phyloP scores from a whole-genome alignment of 2,797 vertebrate genomes.

The Enteromius trimaculatus region DNA sequence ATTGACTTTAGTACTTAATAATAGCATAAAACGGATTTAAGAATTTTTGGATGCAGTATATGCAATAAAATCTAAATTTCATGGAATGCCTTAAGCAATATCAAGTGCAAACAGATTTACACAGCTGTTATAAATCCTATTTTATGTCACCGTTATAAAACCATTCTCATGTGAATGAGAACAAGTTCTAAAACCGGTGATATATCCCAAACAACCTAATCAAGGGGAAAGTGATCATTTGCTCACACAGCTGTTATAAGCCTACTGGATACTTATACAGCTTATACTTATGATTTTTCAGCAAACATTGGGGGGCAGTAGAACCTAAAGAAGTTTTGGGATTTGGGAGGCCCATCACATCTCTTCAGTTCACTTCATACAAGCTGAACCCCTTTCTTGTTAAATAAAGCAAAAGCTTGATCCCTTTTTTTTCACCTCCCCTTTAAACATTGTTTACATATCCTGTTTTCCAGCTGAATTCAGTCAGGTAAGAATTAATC shows the following conservation, averaged over 20 bases:
- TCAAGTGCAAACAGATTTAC: not conserved
- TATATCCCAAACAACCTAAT: not conserved
- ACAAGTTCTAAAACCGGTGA: not conserved
- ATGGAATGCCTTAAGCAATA: not conserved
- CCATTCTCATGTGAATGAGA: conserved; percentile 27
- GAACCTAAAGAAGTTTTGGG: not conserved
- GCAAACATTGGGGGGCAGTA: not conserved
- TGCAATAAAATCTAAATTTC: conserved; percentile 15
- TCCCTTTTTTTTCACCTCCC: not conserved
- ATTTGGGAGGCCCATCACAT: not conserved
- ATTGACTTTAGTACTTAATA: not conserved
- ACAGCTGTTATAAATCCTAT: conserved; percentile 29
- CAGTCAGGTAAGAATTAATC: not conserved
- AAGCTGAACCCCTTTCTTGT: not conserved
- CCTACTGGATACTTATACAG: not conserved
- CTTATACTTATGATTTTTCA: not conserved
- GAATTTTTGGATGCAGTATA: not conserved
- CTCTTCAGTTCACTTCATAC: not conserved
- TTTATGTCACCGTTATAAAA: not conserved
- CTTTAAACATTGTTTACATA: not conserved
- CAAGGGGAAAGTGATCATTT: not conserved
- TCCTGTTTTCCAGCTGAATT: not conserved
- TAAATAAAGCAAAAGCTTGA: not conserved
- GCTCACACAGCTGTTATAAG: not conserved
- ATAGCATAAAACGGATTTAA: not conserved